A percentile compares a stretch with the other conserved stretches of the same genome.
Evolutionary conservation across 2,888 invertebrate genomes (phyloP).

Genomic region (Byasa hedistus): DNA sequence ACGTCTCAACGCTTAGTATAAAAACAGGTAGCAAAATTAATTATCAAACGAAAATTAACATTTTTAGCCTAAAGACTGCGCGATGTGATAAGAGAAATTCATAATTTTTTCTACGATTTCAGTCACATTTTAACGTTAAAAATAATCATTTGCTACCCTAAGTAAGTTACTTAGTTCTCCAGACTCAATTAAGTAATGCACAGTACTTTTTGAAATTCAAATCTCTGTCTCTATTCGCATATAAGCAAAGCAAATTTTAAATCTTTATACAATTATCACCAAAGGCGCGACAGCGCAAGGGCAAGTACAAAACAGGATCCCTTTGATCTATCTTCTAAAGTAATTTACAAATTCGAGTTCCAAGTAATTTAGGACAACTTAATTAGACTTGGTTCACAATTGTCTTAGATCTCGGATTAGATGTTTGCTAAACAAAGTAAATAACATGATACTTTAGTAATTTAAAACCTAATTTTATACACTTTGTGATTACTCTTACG

Average conservation of each 20-base stretch:
- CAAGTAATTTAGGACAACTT: constrained; percentile 15
- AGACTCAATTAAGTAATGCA: background rate
- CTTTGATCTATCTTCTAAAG: constrained; percentile 18
- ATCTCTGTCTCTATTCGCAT: background rate
- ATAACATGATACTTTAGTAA: background rate
- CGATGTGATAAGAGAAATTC: too few species aligned
- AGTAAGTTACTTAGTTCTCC: too few species aligned
- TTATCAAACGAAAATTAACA: too few species aligned
- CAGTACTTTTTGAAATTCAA: background rate
- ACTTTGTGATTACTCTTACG: too few species aligned
- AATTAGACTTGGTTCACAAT: constrained; percentile 19
- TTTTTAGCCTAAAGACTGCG: too few species aligned
- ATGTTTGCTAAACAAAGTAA: background rate
- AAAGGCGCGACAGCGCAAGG: background rate
- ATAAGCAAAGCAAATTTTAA: background rate
- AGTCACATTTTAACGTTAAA: too few species aligned
- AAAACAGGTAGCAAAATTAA: too few species aligned
- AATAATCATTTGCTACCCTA: too few species aligned
- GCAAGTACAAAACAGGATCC: constrained; percentile 1
- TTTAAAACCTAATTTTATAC: background rate
- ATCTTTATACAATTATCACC: constrained; percentile 11
- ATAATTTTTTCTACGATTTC: too few species aligned
- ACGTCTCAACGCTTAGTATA: too few species aligned
- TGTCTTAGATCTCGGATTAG: constrained; percentile 5
- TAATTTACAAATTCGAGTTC: constrained; percentile 19